These are phyloP conservation scores for Telmatherina bonti DNA, from an alignment of 2,797 vertebrate species.

Conservation along the genomic window DNA sequence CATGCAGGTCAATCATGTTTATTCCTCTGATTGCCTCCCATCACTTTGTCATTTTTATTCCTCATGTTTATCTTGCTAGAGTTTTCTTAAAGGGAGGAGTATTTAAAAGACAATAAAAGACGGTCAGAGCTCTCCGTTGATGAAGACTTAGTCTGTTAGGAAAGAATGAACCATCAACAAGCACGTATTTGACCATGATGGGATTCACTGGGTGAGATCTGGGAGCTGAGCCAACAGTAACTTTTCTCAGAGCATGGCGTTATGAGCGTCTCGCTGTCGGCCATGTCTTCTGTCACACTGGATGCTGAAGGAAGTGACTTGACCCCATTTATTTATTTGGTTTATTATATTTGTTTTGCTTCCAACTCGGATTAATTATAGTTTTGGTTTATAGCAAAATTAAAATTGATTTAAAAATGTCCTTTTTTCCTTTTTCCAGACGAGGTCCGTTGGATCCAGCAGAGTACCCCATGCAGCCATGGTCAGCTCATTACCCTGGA, in stretches of 20 bases:
- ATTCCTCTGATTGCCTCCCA: constrained; percentile 13
- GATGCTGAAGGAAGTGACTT: neutral
- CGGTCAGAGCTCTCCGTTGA: neutral
- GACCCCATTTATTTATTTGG: neutral
- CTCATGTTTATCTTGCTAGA: neutral
- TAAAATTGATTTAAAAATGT: constrained; percentile 15
- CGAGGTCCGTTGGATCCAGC: constrained; percentile 86
- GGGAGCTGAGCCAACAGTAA: neutral
- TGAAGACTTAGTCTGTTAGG: neutral
- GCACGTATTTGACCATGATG: neutral
- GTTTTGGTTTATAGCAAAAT: neutral
- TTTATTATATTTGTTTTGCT: neutral
- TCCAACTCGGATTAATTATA: too few relatives aligned
- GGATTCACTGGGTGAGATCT: neutral
- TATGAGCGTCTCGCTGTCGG: neutral
- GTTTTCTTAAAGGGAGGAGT: neutral
- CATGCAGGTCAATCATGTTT: constrained; percentile 28
- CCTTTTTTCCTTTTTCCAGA: constrained; percentile 75
- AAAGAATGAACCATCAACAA: neutral
- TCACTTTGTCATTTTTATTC: constrained; percentile 1
- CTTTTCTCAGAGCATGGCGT: neutral
- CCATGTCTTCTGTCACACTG: neutral
- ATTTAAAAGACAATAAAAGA: neutral
- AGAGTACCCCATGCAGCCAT: constrained; percentile 87
- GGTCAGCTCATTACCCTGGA: constrained; percentile 77